phyloP scores from a whole-genome alignment of 2,888 invertebrate genomes.

The Therioaphis trifolii region DNA sequence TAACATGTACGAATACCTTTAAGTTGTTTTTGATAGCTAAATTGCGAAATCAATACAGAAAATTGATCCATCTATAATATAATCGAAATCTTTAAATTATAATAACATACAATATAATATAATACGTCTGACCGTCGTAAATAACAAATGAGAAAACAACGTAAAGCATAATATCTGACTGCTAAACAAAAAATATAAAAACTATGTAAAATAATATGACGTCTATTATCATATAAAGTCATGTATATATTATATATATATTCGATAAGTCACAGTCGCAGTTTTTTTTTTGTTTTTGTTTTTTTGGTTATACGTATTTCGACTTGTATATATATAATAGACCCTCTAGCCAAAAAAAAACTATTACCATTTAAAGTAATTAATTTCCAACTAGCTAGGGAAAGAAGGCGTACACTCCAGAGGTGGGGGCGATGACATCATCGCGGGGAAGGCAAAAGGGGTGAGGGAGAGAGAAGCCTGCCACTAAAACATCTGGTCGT shows the following conservation, averaged over 20 bases:
- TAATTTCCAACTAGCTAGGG: constrained; percentile 42
- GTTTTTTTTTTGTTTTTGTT: constrained; percentile 50
- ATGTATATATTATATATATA: too few species aligned
- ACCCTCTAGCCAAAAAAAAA: constrained; percentile 30
- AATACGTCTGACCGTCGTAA: too few species aligned
- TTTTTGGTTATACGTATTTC: constrained; percentile 14
- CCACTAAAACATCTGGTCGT: constrained; percentile 60
- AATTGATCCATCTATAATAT: not conserved
- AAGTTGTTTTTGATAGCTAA: not conserved
- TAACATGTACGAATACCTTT: constrained; percentile 23
- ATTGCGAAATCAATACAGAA: constrained; percentile 39
- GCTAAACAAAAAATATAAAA: too few species aligned
- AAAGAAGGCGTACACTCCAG: constrained; percentile 30
- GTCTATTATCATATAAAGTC: not conserved
- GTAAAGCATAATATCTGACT: too few species aligned
- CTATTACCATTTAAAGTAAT: constrained; percentile 61
- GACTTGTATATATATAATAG: constrained; percentile 32
- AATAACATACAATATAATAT: too few species aligned
- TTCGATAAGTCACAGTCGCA: not conserved
- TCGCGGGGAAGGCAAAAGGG: constrained; percentile 29
- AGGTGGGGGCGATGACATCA: constrained; percentile 55
- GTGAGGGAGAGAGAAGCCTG: constrained; percentile 23
- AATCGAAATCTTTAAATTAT: not conserved
- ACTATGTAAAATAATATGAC: too few species aligned
- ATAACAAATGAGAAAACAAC: too few species aligned